Conservation (phyloP, 1,140 invertebrate species). For the Eupeodes corollae region DNA sequence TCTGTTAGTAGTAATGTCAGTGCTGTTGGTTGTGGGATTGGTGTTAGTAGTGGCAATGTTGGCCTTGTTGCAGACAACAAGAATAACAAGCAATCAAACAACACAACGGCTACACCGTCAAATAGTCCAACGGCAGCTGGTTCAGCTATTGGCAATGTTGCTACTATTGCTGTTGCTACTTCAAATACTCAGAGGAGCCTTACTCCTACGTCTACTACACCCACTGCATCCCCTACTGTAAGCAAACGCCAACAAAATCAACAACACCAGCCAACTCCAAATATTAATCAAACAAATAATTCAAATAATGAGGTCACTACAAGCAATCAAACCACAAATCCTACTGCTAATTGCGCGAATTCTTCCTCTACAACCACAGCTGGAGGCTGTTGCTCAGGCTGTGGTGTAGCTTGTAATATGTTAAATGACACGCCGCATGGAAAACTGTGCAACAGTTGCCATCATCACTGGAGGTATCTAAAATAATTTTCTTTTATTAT, state of each 20-base stretch:
- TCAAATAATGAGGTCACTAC: neutral
- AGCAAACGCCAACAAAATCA: constrained; percentile 5
- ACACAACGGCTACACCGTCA: neutral
- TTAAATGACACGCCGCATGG: constrained; percentile 29
- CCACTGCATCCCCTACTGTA: neutral
- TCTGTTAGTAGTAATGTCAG: neutral
- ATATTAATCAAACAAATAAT: constrained; percentile 11
- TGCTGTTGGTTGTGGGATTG: constrained; percentile 1
- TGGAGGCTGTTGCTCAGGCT: constrained; percentile 33
- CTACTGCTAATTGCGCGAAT: neutral
- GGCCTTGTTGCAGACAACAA: neutral
- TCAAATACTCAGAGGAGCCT: too few relatives aligned
- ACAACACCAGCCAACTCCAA: constrained; percentile 14
- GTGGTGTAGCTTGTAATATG: constrained; percentile 32
- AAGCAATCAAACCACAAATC: neutral
- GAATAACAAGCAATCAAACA: neutral
- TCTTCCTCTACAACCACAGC: neutral
- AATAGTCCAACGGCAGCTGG: neutral
- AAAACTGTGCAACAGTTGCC: constrained; percentile 35
- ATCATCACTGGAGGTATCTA: constrained; percentile 36
- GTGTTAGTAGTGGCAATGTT: neutral
- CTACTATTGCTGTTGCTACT: neutral
- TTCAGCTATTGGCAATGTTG: neutral
- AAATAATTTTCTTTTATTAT: neutral
- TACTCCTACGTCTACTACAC: too few relatives aligned